Conservation (phyloP, 2,113 vertebrate species). For the Neolamprologus caudopunctatus region DNA sequence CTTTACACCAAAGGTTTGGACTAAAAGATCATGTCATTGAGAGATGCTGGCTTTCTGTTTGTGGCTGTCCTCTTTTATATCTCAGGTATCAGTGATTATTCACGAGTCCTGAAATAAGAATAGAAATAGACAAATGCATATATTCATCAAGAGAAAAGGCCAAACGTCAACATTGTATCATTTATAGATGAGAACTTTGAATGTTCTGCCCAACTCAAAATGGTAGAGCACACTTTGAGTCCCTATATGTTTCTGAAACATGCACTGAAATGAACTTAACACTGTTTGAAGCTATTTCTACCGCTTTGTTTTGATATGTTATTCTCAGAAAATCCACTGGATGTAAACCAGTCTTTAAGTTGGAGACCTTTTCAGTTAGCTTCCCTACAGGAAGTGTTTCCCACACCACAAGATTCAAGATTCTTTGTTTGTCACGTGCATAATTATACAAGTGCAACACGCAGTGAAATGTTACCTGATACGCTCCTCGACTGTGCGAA, state of each 20-base stretch:
- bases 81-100: neutral
- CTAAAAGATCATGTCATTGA: neutral
- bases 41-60: neutral
- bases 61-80: neutral
- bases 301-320: neutral
- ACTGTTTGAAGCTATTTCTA: neutral
- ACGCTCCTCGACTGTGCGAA: neutral
- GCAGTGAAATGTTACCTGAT: neutral
- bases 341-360: neutral
- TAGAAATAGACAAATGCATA: neutral
- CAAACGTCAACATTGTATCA: neutral
- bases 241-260: neutral
- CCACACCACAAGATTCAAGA: neutral
- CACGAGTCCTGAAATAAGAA: accelerated
- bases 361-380: neutral
- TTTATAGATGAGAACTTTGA: neutral
- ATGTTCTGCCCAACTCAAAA: too few relatives aligned
- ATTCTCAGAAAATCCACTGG: neutral
- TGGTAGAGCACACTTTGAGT: neutral
- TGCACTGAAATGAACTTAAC: neutral
- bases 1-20: neutral
- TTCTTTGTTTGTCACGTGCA: neutral
- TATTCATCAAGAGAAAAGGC: neutral
- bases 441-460: neutral
- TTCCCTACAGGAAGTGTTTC: neutral